phyloP scores from a whole-genome alignment of 2,888 invertebrate genomes.

The Drosophila trichaetosa region DNA sequence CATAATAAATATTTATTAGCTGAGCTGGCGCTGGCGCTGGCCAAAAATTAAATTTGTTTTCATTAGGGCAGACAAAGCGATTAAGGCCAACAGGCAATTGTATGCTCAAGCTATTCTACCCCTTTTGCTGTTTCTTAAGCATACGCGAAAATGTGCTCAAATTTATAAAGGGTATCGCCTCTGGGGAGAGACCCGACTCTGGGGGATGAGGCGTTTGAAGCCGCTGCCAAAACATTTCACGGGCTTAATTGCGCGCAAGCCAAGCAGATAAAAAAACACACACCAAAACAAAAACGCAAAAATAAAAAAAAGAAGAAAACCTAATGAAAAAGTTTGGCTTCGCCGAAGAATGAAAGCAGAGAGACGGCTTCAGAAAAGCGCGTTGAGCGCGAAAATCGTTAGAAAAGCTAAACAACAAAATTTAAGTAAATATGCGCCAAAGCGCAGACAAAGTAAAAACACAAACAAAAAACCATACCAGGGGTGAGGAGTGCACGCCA shows the following conservation, averaged over 20 bases:
- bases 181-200: conserved; percentile 23
- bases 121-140: conserved; percentile 21
- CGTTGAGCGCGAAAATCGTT: conserved; percentile 68
- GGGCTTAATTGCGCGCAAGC: conserved; percentile 77
- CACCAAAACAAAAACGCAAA: not conserved
- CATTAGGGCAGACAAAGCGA: conserved; percentile 66
- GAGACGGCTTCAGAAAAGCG: conserved; percentile 49
- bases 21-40: conserved; percentile 36
- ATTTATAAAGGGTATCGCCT: conserved; percentile 71
- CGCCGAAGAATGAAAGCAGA: conserved; percentile 21
- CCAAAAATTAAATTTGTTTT: conserved; percentile 76
- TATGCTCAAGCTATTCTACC: conserved; percentile 31
- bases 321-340: conserved; percentile 75
- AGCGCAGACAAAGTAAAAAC: conserved; percentile 69
- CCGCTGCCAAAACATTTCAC: conserved; percentile 63
- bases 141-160: conserved; percentile 52
- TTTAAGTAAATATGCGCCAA: conserved; percentile 72
- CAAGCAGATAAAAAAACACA: conserved; percentile 61
- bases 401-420: conserved; percentile 60
- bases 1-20: conserved; percentile 76
- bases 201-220: conserved; percentile 23
- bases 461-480: conserved; percentile 57
- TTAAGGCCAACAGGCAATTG: conserved; percentile 47
- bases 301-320: conserved; percentile 4
- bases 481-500: conserved; percentile 13